phyloP scores from a whole-genome alignment of 2,888 invertebrate species.

The Polydrusus tereticollis region DNA sequence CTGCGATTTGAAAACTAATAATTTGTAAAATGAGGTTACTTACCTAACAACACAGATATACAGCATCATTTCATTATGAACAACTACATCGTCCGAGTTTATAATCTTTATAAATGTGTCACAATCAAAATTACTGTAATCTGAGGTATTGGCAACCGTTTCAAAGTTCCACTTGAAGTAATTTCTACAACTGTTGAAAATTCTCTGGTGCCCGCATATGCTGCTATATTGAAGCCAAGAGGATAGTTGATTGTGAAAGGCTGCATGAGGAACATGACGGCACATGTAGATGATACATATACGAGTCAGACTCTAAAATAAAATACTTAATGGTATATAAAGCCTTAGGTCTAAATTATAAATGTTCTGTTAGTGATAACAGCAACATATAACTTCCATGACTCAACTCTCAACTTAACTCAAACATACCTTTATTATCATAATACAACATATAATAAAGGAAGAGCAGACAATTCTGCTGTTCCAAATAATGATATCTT shows the following conservation, averaged over 20 bases:
- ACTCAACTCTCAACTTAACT: no score
- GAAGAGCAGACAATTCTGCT: no score
- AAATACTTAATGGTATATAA: no score
- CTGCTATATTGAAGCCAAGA: slow-evolving; percentile 93
- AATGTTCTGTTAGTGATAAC: no score
- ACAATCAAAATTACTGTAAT: slow-evolving; percentile 86
- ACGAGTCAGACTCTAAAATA: slow-evolving; percentile 79
- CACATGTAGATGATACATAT: slow-evolving; percentile 91
- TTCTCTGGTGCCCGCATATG: slow-evolving; percentile 82
- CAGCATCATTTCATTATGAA: slow-evolving; percentile 89
- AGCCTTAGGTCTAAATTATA: no score
- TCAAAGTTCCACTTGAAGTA: slow-evolving; percentile 94
- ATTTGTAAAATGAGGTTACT: no score
- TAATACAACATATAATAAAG: no score
- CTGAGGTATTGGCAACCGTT: slow-evolving; percentile 81
- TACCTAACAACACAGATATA: slow-evolving; percentile 50
- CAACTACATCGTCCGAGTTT: slow-evolving; percentile 88
- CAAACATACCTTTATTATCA: no score
- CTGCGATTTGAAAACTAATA: no score
- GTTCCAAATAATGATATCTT: no score
- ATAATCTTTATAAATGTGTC: slow-evolving; percentile 83
- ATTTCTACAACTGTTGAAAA: slow-evolving; percentile 79
- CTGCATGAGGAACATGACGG: slow-evolving; percentile 87
- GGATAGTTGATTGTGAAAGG: slow-evolving; percentile 83
- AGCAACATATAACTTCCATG: no score